Evolutionary conservation across 2,888 invertebrate genomes (phyloP).

Genomic region (Yponomeuta evonymella): DNA sequence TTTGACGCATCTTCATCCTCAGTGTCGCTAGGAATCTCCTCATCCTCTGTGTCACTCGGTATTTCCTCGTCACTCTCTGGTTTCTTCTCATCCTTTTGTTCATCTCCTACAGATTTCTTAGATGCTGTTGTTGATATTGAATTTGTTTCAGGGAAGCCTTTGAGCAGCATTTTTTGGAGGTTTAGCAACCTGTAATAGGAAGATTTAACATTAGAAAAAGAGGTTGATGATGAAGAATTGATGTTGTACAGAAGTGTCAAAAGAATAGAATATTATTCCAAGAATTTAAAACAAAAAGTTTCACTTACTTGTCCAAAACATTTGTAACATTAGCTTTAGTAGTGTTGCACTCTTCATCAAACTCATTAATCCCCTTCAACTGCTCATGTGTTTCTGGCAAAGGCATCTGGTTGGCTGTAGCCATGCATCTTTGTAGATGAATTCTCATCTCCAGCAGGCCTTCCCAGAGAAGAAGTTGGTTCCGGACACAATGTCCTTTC

Average conservation of each 20-base stretch:
- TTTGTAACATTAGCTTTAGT: conserved; percentile 72
- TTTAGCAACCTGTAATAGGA: conserved; percentile 55
- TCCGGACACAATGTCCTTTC: conserved; percentile 81
- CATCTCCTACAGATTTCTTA: conserved; percentile 28
- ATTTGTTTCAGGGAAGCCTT: conserved; percentile 83
- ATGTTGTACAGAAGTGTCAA: too few relatives aligned
- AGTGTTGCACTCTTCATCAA: conserved; percentile 65
- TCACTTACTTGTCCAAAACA: conserved; percentile 79
- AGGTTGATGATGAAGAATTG: too few relatives aligned
- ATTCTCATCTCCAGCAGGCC: conserved; percentile 90
- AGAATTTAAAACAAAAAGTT: too few relatives aligned
- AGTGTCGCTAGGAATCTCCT: conserved; percentile 80
- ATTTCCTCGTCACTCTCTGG: conserved; percentile 60
- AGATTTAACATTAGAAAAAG: conserved; percentile 15
- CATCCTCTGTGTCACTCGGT: conserved; percentile 74
- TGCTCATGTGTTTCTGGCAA: conserved; percentile 71
- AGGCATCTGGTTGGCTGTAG: conserved; percentile 87
- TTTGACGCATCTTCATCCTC: conserved; percentile 53
- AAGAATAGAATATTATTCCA: too few relatives aligned
- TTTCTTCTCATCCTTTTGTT: conserved; percentile 31
- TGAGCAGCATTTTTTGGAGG: conserved; percentile 67
- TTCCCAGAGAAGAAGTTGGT: conserved; percentile 88
- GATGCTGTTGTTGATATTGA: conserved; percentile 48
- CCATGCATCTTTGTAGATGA: conserved; percentile 87
- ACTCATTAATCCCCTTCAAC: conserved; percentile 66